A percentile compares a stretch with the other conserved stretches of the same genome.
phyloP scores from a whole-genome alignment of 2,113 vertebrate genomes.

The Bubo scandiacus region DNA sequence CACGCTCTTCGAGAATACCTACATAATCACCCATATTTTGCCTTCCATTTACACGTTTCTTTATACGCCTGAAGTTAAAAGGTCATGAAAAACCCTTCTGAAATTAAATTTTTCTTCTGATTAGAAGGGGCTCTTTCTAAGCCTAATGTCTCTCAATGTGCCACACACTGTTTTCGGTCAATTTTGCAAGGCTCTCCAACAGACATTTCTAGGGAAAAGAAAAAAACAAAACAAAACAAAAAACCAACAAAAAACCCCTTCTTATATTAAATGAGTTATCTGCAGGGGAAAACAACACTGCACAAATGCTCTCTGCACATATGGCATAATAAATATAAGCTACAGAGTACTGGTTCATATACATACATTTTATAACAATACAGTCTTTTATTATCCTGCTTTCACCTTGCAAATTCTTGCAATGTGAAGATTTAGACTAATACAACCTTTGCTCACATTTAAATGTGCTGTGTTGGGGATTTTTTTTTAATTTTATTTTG shows the following conservation, averaged over 20 bases:
- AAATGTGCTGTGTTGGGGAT: background rate
- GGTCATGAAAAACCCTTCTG: background rate
- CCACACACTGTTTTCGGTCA: background rate
- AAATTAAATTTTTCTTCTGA: background rate
- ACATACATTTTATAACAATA: background rate
- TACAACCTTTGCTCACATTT: too few species aligned
- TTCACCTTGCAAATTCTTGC: background rate
- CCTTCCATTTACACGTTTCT: background rate
- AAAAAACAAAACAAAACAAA: background rate
- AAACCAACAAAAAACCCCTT: background rate
- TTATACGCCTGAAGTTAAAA: background rate
- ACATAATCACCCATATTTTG: background rate
- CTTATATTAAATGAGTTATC: background rate
- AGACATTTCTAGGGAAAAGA: background rate
- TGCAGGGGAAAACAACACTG: background rate
- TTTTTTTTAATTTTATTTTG: background rate
- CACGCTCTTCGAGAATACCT: background rate
- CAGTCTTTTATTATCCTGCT: background rate
- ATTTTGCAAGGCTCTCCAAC: background rate
- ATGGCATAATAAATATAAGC: background rate
- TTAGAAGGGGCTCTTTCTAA: background rate
- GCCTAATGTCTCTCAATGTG: background rate
- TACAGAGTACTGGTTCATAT: background rate
- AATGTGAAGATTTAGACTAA: background rate
- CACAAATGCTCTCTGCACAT: background rate